Base-by-base conservation (phyloP, 2,113 vertebrate genomes). In the Furnarius figulus region DNA sequence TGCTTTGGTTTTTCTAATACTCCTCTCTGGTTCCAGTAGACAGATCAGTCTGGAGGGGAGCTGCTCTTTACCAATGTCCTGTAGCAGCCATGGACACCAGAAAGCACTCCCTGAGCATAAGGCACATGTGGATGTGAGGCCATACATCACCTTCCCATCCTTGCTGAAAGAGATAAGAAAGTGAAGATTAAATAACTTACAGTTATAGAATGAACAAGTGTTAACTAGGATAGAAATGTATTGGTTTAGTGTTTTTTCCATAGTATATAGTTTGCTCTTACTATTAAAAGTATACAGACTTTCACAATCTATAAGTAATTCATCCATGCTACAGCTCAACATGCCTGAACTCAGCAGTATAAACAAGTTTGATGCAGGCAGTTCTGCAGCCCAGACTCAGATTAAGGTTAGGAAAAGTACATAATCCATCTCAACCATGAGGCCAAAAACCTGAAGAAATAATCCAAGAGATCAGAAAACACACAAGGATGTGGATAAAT, bases 101-200 rank as follows among this genome's bases (percentile, higher is more conserved):
- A 35, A 39, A 70, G 44, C 12, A n/a, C 61, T 49, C 35, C 14
- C 27, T 37, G 12, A 50, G 19, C 22, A 35, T 46, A 84, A 84
- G 53, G 24, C 14, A 56, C 23, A 49, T 0, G 0, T 47, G 52
- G 20, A 19, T 63, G 10, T 2, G 2, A 87, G 55, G 16, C 31
- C 7, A 8, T 40, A 37, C 20, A 37, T 47, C 79, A 42, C 7
- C 17, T 27, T 72, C 75, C 35, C n/a, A 28, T 33, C 21, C 11
- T 77, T 68, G 33, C 49, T 55, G 53, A 65, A 73, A 73, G 15
- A 44, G 40, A 17, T 28, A 44, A 59, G 35, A 70, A 73, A 63
- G 21, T 15, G 35, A 79, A 44, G 31, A 20, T 42, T 71, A 22
- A 1, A 0, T 46, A 65, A 44, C 13, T 53, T 78, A 44, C 1